Conservation (phyloP, 1,140 invertebrate genomes). For the Bombus confusus region DNA sequence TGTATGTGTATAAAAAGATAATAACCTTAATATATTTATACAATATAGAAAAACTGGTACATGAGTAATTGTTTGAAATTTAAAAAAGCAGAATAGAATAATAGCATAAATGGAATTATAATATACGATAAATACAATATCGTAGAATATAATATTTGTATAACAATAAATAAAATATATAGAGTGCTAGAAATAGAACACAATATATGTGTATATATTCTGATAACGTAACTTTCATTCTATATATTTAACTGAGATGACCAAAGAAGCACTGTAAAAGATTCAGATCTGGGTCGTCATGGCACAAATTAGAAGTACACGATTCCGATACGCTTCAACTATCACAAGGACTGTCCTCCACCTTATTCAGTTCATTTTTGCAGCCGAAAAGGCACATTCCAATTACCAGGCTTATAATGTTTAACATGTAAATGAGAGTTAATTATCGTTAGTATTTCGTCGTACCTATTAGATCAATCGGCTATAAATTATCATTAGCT, state of each 20-base stretch:
- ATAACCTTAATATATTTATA: not conserved
- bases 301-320: not conserved
- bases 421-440: not conserved
- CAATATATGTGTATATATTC: too few species aligned
- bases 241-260: not conserved
- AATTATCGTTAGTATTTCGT: not conserved
- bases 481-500: not conserved
- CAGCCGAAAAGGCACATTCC: not conserved
- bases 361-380: not conserved
- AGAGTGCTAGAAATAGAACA: not conserved
- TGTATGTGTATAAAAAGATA: not conserved
- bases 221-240: not conserved
- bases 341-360: not conserved
- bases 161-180: not conserved
- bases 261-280: not conserved
- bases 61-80: not conserved
- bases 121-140: too few species aligned
- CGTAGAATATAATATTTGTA: too few species aligned
- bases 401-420: not conserved
- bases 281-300: slow-evolving; percentile 3
- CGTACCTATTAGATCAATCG: not conserved
- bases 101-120: too few species aligned
- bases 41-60: not conserved
- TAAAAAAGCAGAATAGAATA: not conserved
- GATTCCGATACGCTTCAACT: not conserved